Conservation (phyloP, 2,113 vertebrate species). For the Nesogale talazaci region DNA sequence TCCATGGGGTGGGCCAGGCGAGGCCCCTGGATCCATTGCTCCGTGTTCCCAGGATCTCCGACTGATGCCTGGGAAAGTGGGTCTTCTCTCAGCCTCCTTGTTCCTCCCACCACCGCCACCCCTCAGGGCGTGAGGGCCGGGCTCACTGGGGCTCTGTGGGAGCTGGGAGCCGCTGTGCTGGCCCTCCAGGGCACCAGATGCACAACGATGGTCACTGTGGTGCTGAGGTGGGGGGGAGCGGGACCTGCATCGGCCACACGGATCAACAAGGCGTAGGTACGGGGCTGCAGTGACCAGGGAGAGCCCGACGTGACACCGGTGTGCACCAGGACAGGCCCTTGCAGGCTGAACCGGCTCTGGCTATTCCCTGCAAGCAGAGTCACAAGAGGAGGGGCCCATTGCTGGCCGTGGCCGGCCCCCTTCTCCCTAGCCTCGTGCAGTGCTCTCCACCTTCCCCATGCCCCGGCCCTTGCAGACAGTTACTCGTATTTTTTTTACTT, state of each 20-base stretch:
- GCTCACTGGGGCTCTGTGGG: constrained; percentile 76
- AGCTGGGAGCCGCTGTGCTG: constrained; percentile 62
- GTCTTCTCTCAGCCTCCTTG: neutral
- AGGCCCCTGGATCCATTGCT: neutral
- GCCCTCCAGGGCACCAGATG: constrained; percentile 79
- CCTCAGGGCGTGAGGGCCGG: neutral
- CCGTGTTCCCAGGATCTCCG: neutral
- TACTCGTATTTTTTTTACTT: too few species aligned
- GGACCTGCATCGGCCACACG: constrained; percentile 64
- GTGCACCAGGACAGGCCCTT: constrained; percentile 68
- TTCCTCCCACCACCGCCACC: neutral
- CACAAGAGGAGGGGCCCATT: neutral
- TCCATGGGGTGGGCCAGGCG: neutral
- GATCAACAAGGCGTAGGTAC: constrained; percentile 82
- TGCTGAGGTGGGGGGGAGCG: constrained; percentile 71
- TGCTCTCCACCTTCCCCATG: too few species aligned
- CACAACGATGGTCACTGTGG: constrained; percentile 81
- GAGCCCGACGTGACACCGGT: constrained; percentile 2
- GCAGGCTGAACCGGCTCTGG: constrained; percentile 80
- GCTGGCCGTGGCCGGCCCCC: too few species aligned
- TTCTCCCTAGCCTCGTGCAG: neutral
- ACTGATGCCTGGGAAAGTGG: neutral
- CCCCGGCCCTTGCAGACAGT: too few species aligned
- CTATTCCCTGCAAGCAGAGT: constrained; percentile 82
- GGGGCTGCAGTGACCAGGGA: constrained; percentile 40